Percentiles rank a stretch among this genome's conserved stretches.
These are phyloP conservation scores for Musca domestica DNA, from an alignment of 1,140 invertebrate genomes.

Conservation along the genomic window DNA sequence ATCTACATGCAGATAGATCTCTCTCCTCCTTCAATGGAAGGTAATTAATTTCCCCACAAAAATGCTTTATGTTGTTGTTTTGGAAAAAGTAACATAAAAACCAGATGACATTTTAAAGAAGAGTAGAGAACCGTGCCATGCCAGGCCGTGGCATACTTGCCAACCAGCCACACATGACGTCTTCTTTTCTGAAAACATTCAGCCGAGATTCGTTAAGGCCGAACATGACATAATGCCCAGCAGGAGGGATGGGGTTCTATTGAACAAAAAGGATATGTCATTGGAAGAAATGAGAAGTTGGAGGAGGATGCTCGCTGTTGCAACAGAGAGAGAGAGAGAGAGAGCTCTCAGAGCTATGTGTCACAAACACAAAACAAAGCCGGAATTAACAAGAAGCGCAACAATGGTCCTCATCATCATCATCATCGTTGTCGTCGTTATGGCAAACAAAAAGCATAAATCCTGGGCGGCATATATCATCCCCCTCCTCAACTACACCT, in stretches of 20 bases:
- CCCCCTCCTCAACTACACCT: neutral
- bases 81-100: constrained; percentile 3
- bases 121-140: neutral
- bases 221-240: too few relatives aligned
- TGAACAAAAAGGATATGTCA: too few relatives aligned
- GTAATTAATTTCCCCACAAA: constrained; percentile 22
- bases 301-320: neutral
- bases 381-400: constrained; percentile 9
- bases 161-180: constrained; percentile 19
- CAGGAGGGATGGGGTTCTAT: too few relatives aligned
- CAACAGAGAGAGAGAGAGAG: neutral
- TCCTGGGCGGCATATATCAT: neutral
- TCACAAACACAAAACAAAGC: constrained; percentile 12
- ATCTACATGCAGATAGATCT: neutral
- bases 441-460: neutral
- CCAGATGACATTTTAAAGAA: constrained; percentile 11
- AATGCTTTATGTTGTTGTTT: neutral
- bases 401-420: constrained; percentile 11
- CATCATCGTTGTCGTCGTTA: too few relatives aligned
- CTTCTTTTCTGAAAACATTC: neutral
- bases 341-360: neutral
- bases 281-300: too few relatives aligned
- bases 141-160: neutral
- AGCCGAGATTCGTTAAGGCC: too few relatives aligned
- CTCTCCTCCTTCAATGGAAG: neutral